Evolutionary conservation across 2,888 invertebrate genomes (phyloP), one percentile per base, ranked within the genome.

Genomic region (Leptinotarsa tumamoca): DNA sequence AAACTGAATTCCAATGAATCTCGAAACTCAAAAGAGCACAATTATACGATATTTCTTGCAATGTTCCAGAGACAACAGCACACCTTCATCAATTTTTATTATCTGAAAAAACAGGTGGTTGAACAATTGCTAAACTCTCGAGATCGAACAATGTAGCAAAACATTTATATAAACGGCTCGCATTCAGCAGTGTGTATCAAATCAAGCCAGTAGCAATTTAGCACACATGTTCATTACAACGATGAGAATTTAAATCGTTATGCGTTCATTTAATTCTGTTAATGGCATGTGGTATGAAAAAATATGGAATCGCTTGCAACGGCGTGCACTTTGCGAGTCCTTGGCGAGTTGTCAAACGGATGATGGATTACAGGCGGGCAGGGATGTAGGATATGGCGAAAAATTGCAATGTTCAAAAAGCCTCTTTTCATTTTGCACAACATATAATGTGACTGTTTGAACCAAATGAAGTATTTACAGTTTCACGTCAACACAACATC

Each of bases 201-300:
- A 18, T 18, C 17, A 56, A 56, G n/a, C 14, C 14, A 18, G 21
- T 58, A 7, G n/a, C 18, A 18, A 58, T 58, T 58, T 14, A 21
- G 4, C 21, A 21, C 58, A 58, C 13, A 58, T 58, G 58, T 58
- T 58, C 58, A 58, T 58, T 58, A 58, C 18, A 7, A 21, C 7
- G 58, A 58, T 58, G 21, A 14, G n/a, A 58, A 58, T 58, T 58
- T 58, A 21, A 58, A 58, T 58, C 58, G 21, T 23, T 58, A 18
- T 58, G 58, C 58, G 21, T 58, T 58, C 58, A 58, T 58, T 58
- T 58, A 21, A 58, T 58, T 58, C 58, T 58, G 58, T 58, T 18
- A 58, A 58, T 58, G 58, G 58, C 18, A 58, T 58, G 58, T 21
- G 58, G 21, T 21, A 58, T 21, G 14, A 58, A 58, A 58, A 18